phyloP scores from a whole-genome alignment of 1,140 invertebrate species.

The Lepidurus packardi region DNA sequence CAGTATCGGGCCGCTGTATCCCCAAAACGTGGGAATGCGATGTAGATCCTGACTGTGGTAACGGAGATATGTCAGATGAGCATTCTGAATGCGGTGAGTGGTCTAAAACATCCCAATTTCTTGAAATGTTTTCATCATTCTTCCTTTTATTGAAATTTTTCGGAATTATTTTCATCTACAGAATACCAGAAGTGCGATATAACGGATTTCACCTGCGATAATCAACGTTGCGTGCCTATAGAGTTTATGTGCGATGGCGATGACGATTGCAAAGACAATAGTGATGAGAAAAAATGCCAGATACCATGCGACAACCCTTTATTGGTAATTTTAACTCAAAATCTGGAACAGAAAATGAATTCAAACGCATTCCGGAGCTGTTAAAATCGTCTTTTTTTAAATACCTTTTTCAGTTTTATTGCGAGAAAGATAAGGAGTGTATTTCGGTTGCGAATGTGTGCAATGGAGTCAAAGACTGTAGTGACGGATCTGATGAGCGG shows the following conservation, averaged over 20 bases:
- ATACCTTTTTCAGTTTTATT: constrained; percentile 41
- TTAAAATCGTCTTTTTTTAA: background rate
- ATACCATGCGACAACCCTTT: constrained; percentile 38
- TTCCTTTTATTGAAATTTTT: too few species aligned
- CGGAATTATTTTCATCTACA: constrained; percentile 38
- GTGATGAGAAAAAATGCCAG: constrained; percentile 50
- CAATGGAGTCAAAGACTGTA: constrained; percentile 57
- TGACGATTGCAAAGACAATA: constrained; percentile 50
- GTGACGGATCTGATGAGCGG: constrained; percentile 54
- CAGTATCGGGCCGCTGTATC: constrained; percentile 43
- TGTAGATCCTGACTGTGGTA: constrained; percentile 40
- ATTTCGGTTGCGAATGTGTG: constrained; percentile 45
- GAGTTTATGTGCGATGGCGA: constrained; percentile 53
- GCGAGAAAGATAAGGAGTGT: constrained; percentile 41
- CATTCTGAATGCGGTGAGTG: constrained; percentile 41
- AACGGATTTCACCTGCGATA: constrained; percentile 45
- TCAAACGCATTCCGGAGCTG: too few species aligned
- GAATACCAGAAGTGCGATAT: constrained; percentile 42
- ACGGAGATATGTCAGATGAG: constrained; percentile 42
- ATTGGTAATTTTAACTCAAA: background rate
- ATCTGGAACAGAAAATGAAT: background rate
- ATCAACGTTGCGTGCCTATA: constrained; percentile 44
- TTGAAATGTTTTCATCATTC: background rate
- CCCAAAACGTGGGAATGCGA: constrained; percentile 43
- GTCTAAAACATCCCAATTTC: background rate